phyloP scores from a whole-genome alignment of 2,797 vertebrate genomes.

The Argyrosomus regius region DNA sequence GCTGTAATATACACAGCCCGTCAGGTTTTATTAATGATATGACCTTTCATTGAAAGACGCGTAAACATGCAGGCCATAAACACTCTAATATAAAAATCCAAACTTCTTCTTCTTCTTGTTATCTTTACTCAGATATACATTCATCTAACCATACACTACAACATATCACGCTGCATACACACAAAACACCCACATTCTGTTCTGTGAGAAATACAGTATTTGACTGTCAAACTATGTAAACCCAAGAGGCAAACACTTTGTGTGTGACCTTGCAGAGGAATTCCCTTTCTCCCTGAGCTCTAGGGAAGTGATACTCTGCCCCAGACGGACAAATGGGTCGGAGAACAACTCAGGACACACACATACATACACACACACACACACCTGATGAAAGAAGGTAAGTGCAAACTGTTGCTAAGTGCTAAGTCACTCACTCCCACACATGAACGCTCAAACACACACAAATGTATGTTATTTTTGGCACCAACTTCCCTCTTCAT shows the following conservation, averaged over 20 bases:
- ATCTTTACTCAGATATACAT: background rate
- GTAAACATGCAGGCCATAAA: conserved; percentile 1
- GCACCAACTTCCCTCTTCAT: background rate
- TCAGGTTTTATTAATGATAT: background rate
- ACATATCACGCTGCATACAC: background rate
- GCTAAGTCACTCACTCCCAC: background rate
- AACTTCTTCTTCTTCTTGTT: background rate
- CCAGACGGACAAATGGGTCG: conserved; percentile 34
- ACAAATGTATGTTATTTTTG: conserved; percentile 7
- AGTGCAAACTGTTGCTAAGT: conserved; percentile 17
- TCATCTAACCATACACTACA: background rate
- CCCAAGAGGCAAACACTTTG: conserved; percentile 2
- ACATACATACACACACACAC: background rate
- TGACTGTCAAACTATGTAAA: conserved; percentile 14
- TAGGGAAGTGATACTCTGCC: conserved; percentile 50
- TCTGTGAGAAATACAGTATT: background rate
- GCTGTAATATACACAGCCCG: background rate
- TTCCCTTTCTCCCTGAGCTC: conserved; percentile 55
- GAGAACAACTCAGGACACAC: conserved; percentile 35
- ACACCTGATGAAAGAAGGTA: background rate
- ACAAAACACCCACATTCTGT: background rate
- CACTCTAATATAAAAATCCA: background rate
- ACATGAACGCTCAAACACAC: background rate
- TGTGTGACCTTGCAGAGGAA: conserved; percentile 62
- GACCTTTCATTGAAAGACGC: conserved; percentile 6